Conservation (phyloP, 2,113 vertebrate genomes). For the Brachypodius melanocephalos region DNA sequence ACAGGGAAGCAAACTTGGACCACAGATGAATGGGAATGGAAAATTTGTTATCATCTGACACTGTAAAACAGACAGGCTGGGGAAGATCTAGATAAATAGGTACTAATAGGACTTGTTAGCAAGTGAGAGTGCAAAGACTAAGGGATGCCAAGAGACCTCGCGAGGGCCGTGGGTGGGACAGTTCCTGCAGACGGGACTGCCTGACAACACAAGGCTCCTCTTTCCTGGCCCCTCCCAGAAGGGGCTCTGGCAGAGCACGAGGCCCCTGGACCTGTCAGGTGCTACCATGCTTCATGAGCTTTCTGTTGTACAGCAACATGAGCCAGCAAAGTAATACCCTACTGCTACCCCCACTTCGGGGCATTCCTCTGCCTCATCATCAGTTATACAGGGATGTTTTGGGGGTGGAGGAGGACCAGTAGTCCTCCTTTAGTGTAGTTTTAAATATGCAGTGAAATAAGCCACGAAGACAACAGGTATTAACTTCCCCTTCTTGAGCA, state of each 20-base stretch:
- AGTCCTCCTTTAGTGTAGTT: background rate
- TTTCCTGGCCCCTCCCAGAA: background rate
- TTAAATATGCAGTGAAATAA: background rate
- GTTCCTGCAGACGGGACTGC: background rate
- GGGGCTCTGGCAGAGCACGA: background rate
- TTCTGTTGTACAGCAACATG: background rate
- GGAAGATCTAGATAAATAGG: background rate
- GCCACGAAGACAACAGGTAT: background rate
- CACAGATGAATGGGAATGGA: background rate
- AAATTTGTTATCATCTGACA: background rate
- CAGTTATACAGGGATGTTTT: background rate
- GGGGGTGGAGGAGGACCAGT: too few species aligned
- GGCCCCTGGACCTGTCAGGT: background rate
- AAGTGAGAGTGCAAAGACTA: background rate
- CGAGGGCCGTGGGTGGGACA: too few species aligned
- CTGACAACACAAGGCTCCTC: background rate
- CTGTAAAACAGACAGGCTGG: background rate
- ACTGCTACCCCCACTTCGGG: rapidly evolving
- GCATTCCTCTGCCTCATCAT: background rate
- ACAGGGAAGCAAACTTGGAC: background rate
- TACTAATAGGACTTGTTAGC: background rate
- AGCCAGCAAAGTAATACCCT: background rate
- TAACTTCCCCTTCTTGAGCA: background rate
- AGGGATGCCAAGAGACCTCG: background rate
- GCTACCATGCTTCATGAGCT: background rate